A percentile compares a stretch with the other conserved stretches of the same genome.
Conservation (phyloP, 2,113 vertebrate genomes). For the Spea multiplicata region DNA sequence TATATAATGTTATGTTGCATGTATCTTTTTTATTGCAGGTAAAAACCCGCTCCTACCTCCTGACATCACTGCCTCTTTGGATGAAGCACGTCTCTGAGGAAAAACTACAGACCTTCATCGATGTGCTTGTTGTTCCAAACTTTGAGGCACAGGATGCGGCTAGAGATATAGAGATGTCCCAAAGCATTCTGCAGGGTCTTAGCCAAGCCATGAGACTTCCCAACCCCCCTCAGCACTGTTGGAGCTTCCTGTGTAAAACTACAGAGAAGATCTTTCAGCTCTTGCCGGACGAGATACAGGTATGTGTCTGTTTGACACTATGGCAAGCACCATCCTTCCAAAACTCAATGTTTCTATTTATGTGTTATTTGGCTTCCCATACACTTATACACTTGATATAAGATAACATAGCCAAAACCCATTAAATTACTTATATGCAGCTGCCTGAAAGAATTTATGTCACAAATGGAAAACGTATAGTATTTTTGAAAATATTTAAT, state of each 20-base stretch:
- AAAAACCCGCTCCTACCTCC: conserved; percentile 73
- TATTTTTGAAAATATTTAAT: no score
- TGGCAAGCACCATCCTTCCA: neutral
- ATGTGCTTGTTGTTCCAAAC: conserved; percentile 73
- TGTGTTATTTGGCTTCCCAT: no score
- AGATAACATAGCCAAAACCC: no score
- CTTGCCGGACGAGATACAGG: conserved; percentile 81
- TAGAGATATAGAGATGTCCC: conserved; percentile 60
- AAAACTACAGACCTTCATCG: conserved; percentile 78
- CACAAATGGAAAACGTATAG: no score
- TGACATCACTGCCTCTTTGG: conserved; percentile 73
- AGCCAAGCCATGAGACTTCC: conserved; percentile 82
- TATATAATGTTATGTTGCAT: neutral
- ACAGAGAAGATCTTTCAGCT: conserved; percentile 78
- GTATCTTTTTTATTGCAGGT: conserved; percentile 63
- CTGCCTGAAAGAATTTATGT: no score
- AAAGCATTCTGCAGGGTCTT: conserved; percentile 74
- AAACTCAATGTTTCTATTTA: no score
- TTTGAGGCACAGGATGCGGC: conserved; percentile 62
- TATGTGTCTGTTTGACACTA: conserved; percentile 52
- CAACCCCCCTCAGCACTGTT: conserved; percentile 76
- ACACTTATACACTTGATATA: no score
- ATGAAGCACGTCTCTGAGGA: conserved; percentile 89
- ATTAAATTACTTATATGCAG: no score
- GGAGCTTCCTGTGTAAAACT: conserved; percentile 75